phyloP scores from a whole-genome alignment of 1,140 invertebrate species.

The Grapholita molesta region DNA sequence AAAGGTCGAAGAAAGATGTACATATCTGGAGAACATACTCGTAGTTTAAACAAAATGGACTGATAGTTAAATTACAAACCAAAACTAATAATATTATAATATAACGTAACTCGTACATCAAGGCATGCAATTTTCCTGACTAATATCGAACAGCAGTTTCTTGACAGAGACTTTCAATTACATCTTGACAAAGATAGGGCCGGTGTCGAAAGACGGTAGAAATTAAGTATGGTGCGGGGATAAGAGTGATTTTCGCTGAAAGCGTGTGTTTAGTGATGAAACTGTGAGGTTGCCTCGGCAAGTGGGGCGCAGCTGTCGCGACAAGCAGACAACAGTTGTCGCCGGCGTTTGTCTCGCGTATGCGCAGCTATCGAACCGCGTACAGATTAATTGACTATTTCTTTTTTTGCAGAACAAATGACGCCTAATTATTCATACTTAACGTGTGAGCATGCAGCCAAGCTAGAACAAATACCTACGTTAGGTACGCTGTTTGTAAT shows the following conservation, averaged over 20 bases:
- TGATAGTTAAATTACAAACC: conserved; percentile 36
- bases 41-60: conserved; percentile 18
- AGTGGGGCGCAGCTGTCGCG: conserved; percentile 70
- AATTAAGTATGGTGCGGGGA: conserved; percentile 25
- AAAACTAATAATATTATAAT: conserved; percentile 38
- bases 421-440: conserved; percentile 7
- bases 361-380: conserved; percentile 41
- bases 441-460: too few relatives aligned
- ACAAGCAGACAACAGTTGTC: conserved; percentile 73
- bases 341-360: conserved; percentile 54
- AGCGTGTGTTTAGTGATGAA: neutral
- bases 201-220: conserved; percentile 17
- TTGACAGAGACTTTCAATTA: conserved; percentile 50
- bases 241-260: conserved; percentile 27
- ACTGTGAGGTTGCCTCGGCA: conserved; percentile 19
- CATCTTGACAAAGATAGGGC: conserved; percentile 26
- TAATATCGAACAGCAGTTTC: conserved; percentile 51
- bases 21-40: neutral
- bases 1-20: neutral
- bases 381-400: conserved; percentile 53
- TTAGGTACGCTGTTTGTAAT: neutral
- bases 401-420: conserved; percentile 37
- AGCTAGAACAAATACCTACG: neutral
- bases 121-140: conserved; percentile 45
- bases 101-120: conserved; percentile 45